These are phyloP conservation scores for Antedon bifida DNA, from an alignment of 35 echinoderm and acorn worm genomes.

Conservation along the genomic window DNA sequence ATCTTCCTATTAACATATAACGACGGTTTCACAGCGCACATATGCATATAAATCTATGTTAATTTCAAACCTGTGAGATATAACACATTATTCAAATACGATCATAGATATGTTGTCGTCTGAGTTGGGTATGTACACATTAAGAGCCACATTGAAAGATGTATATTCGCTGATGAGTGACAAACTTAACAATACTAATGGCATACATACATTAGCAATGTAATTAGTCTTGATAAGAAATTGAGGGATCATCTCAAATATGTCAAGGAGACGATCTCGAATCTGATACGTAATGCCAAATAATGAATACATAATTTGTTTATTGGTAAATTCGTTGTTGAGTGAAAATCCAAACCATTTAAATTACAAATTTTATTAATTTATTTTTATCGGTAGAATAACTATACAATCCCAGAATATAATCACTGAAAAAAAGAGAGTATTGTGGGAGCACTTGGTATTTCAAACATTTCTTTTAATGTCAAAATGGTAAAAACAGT, in stretches of 20 bases:
- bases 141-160: neutral
- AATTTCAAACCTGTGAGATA: neutral
- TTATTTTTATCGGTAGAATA: no score
- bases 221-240: neutral
- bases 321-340: no score
- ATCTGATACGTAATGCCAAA: neutral
- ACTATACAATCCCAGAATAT: no score
- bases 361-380: no score
- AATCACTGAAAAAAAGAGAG: no score
- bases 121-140: neutral
- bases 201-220: neutral
- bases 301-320: neutral
- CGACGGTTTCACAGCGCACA: no score
- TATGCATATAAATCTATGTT: no score
- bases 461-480: no score
- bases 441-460: no score
- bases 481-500: no score
- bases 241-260: neutral
- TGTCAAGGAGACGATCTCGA: neutral
- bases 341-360: no score
- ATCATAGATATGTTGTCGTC: neutral
- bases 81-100: neutral
- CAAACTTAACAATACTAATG: neutral
- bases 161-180: neutral
- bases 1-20: no score